Conservation (phyloP, 2,888 invertebrate species). For the Muschampia plurimacula region DNA sequence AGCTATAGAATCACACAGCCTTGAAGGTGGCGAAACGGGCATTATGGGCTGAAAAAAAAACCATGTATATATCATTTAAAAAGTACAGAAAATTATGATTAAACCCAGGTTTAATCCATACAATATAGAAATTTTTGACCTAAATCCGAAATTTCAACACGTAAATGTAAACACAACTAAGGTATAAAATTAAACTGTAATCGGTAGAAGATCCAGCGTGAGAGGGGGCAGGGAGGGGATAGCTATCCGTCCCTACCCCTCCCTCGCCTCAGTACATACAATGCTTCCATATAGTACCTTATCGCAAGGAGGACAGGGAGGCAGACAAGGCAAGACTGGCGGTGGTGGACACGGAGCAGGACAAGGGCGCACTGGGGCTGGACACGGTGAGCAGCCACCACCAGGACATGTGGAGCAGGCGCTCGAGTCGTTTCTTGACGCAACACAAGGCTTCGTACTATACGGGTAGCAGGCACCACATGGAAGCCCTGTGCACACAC, state of each 20-base stretch:
- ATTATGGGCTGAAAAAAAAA: conserved; percentile 55
- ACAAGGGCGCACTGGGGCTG: conserved; percentile 76
- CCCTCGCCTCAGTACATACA: too few species aligned
- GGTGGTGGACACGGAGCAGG: conserved; percentile 65
- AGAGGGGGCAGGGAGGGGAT: too few species aligned
- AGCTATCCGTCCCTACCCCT: too few species aligned
- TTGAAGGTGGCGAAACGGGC: conserved; percentile 57
- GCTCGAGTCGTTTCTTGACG: conserved; percentile 66
- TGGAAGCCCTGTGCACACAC: conserved; percentile 69
- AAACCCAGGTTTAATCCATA: too few species aligned
- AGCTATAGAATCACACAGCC: conserved; percentile 68
- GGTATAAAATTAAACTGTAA: too few species aligned
- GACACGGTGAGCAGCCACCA: conserved; percentile 77
- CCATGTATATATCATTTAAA: too few species aligned
- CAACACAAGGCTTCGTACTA: conserved; percentile 70
- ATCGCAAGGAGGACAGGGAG: conserved; percentile 75
- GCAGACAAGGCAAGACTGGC: conserved; percentile 69
- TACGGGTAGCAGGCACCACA: conserved; percentile 78
- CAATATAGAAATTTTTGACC: too few species aligned
- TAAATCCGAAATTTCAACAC: too few species aligned
- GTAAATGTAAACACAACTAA: too few species aligned
- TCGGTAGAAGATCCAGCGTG: too few species aligned
- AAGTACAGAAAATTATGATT: too few species aligned
- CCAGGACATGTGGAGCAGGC: conserved; percentile 76
- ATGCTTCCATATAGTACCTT: conserved; percentile 55